These are phyloP conservation scores for Myiagra hebetior DNA, from an alignment of 2,113 vertebrate genomes.

Conservation along the genomic window DNA sequence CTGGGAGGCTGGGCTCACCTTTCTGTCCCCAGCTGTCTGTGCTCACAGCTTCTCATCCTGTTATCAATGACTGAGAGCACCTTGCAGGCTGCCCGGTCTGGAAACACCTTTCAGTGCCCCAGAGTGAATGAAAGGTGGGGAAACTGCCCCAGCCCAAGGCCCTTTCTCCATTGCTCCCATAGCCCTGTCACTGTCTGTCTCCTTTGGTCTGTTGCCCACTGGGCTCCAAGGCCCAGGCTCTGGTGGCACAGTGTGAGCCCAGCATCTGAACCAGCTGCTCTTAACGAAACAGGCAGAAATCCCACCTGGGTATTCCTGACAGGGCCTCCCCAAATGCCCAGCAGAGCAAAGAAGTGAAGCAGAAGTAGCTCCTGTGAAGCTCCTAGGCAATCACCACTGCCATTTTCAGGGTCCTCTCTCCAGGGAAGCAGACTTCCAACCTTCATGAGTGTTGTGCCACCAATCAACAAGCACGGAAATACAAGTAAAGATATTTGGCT, in stretches of 20 bases:
- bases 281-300: neutral
- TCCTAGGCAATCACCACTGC: neutral
- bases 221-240: neutral
- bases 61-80: neutral
- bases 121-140: neutral
- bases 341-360: neutral
- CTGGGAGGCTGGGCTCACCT: fast-evolving
- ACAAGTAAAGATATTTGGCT: neutral
- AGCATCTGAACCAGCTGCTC: neutral
- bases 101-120: neutral
- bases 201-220: neutral
- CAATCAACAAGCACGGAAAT: neutral
- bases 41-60: neutral
- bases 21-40: fast-evolving
- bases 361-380: neutral
- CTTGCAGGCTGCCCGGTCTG: neutral
- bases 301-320: neutral
- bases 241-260: fast-evolving
- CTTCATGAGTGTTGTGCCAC: neutral
- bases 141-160: neutral
- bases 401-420: neutral
- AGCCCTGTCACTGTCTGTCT: neutral
- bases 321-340: neutral
- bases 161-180: neutral
- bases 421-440: neutral